Evolutionary conservation across 2,888 invertebrate species (phyloP).

Genomic region (Plebejus anna): DNA sequence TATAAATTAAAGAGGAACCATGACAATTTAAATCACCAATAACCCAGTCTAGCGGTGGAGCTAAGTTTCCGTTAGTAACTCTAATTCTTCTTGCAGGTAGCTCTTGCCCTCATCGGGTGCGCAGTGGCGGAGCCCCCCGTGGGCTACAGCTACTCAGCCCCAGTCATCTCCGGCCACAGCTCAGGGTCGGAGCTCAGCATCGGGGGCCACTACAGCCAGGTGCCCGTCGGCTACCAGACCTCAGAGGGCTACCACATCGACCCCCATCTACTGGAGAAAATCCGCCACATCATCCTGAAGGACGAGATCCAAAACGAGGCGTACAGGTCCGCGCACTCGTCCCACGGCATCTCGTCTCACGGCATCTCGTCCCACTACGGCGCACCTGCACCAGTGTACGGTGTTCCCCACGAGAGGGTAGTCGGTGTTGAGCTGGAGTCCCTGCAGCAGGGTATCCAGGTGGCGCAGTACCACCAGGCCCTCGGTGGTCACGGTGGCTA

Average conservation of each 20-base stretch:
- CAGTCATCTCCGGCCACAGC: conserved; percentile 79
- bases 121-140: conserved; percentile 88
- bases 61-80: background rate
- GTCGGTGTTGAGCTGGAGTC: conserved; percentile 92
- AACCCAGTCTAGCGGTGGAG: background rate
- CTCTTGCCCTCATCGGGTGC: conserved; percentile 88
- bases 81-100: conserved; percentile 58
- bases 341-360: conserved; percentile 63
- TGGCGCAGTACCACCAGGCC: conserved; percentile 90
- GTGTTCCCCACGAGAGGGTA: conserved; percentile 83
- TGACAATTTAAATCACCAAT: background rate
- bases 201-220: conserved; percentile 87
- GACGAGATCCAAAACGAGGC: conserved; percentile 84
- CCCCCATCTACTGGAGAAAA: conserved; percentile 88
- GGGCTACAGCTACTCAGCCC: conserved; percentile 83
- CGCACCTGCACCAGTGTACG: conserved; percentile 84
- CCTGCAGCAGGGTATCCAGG: conserved; percentile 91
- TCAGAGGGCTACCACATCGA: conserved; percentile 91
- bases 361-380: conserved; percentile 84
- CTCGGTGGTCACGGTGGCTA: conserved; percentile 76
- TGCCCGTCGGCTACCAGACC: conserved; percentile 87
- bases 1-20: background rate
- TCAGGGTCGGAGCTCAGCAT: conserved; percentile 69
- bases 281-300: conserved; percentile 90
- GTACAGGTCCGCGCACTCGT: conserved; percentile 68